A percentile compares a stretch with the other conserved stretches of the same genome.
phyloP scores from a whole-genome alignment of 2,113 vertebrate species.

The Aspiorhynchus laticeps region DNA sequence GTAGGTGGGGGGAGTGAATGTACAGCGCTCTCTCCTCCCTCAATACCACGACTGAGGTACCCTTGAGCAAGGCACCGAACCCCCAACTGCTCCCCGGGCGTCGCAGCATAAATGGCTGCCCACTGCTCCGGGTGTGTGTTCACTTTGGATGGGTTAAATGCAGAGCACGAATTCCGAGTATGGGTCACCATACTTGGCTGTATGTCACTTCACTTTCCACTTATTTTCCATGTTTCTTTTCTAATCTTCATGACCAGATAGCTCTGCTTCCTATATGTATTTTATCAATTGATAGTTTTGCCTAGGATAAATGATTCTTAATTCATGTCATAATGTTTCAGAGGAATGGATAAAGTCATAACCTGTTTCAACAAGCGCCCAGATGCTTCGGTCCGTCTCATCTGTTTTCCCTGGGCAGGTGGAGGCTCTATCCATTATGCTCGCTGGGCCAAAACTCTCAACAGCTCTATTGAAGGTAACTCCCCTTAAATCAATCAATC shows the following conservation, averaged over 20 bases:
- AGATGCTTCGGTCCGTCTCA: conserved; percentile 75
- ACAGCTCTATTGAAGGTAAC: conserved; percentile 78
- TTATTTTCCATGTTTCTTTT: background rate
- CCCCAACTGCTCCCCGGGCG: too few species aligned
- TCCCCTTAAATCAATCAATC: background rate
- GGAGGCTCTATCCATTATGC: conserved; percentile 77
- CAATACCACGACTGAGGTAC: too few species aligned
- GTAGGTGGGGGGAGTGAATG: too few species aligned
- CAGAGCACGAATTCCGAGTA: too few species aligned
- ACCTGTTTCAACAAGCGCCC: conserved; percentile 75
- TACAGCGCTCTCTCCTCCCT: too few species aligned
- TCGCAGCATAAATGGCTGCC: too few species aligned
- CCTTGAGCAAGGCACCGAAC: too few species aligned
- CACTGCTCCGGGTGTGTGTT: too few species aligned
- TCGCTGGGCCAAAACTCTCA: conserved; percentile 77
- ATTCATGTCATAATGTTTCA: conserved; percentile 30
- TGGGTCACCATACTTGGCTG: too few species aligned
- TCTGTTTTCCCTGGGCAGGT: conserved; percentile 87
- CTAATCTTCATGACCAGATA: background rate
- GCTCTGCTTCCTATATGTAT: background rate
- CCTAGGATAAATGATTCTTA: background rate
- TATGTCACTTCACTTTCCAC: too few species aligned
- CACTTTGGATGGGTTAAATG: too few species aligned
- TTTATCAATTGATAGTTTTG: background rate
- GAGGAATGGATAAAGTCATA: conserved; percentile 80